These are phyloP conservation scores for Ridgeia piscesae DNA, from an alignment of 1,140 invertebrate genomes.

Conservation along the genomic window DNA sequence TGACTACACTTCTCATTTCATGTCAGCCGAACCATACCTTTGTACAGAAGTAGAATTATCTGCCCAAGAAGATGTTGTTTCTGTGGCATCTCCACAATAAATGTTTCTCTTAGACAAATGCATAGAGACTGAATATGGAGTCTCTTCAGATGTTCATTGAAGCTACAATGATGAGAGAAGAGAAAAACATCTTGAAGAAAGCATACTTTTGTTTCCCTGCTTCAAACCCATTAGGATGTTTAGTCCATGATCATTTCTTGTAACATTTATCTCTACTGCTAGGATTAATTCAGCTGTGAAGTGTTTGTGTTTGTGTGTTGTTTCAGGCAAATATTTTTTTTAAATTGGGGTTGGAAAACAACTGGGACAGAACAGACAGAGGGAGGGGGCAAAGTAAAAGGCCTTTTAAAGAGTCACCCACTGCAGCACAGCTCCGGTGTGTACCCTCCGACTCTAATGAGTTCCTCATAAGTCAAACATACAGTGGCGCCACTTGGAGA, in stretches of 20 bases:
- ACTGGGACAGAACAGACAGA: conserved; percentile 43
- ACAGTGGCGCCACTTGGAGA: too few species aligned
- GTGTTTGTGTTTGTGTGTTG: background rate
- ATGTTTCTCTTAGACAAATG: background rate
- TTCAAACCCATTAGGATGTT: background rate
- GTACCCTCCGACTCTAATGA: background rate
- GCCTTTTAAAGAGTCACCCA: too few species aligned
- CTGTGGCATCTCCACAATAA: background rate
- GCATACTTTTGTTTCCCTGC: background rate
- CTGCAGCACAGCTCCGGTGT: conserved; percentile 38
- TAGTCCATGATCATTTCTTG: too few species aligned
- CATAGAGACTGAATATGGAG: background rate
- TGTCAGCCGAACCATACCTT: background rate
- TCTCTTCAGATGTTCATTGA: background rate
- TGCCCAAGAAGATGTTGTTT: background rate
- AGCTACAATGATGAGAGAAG: background rate
- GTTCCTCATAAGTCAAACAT: background rate
- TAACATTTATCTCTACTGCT: too few species aligned
- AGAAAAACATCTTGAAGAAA: background rate
- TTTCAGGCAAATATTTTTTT: conserved; percentile 36
- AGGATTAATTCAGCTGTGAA: background rate
- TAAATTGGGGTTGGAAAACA: too few species aligned
- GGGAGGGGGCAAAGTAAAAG: too few species aligned
- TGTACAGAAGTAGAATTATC: background rate
- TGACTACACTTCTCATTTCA: conserved; percentile 21